Conservation (phyloP, 2,888 invertebrate genomes). For the Parelbella ahira region DNA sequence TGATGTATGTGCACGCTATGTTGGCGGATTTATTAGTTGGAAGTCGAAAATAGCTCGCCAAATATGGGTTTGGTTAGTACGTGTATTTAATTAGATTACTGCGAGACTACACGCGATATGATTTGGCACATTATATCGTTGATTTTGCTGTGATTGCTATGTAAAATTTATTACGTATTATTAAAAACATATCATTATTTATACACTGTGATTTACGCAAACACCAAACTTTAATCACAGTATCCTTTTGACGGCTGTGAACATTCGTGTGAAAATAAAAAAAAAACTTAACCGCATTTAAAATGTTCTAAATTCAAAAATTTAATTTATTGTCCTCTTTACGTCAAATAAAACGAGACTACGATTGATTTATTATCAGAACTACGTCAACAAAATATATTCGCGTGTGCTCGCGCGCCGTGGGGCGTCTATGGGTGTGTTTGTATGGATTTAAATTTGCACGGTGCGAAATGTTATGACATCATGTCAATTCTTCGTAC, state of each 20-base stretch:
- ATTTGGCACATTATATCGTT: not conserved
- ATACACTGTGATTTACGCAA: no score
- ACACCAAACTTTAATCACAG: no score
- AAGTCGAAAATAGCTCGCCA: not conserved
- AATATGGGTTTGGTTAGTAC: slow-evolving; percentile 2
- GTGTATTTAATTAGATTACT: no score
- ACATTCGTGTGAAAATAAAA: no score
- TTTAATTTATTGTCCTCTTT: no score
- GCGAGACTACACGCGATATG: slow-evolving; percentile 5
- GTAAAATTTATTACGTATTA: no score
- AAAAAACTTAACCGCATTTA: no score
- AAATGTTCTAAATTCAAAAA: no score
- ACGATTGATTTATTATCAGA: slow-evolving; percentile 9
- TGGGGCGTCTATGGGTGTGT: slow-evolving; percentile 4
- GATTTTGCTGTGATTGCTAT: not conserved
- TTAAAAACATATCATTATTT: no score
- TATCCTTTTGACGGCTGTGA: no score
- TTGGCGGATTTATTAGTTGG: not conserved
- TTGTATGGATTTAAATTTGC: slow-evolving; percentile 15
- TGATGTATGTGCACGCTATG: not conserved
- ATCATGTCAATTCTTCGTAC: slow-evolving; percentile 16
- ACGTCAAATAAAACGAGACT: no score
- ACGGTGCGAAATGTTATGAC: slow-evolving; percentile 23
- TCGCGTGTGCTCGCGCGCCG: slow-evolving; percentile 26
- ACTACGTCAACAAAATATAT: not conserved